Percentiles rank a stretch among this genome's conserved stretches.
Conservation (phyloP, 2,797 vertebrate genomes). For the Mionectes olivaceus region DNA sequence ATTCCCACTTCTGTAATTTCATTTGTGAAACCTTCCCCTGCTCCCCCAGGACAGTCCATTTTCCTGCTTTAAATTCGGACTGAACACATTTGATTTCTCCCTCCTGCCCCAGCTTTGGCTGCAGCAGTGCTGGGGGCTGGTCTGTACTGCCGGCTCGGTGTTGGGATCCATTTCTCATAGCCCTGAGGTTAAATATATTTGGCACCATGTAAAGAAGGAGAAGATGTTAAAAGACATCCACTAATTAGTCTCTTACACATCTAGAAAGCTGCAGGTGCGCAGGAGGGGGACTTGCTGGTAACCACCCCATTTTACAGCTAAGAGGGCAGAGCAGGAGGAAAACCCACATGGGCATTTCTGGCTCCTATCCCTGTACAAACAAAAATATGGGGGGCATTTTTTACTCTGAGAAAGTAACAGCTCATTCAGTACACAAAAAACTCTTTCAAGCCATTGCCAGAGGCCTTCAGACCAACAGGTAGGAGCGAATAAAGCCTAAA, state of each 20-base stretch:
- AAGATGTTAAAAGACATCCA: neutral
- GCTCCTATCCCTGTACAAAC: neutral
- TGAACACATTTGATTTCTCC: neutral
- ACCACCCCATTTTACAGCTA: neutral
- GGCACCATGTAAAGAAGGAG: neutral
- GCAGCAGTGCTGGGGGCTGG: neutral
- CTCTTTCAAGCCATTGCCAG: neutral
- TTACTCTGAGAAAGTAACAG: neutral
- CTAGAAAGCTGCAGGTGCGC: neutral
- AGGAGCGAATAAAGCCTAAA: neutral
- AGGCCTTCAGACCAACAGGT: neutral
- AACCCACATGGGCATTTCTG: neutral
- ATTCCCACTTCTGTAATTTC: fast-evolving
- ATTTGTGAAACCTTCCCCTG: neutral
- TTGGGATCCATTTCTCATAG: neutral
- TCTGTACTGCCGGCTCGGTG: neutral
- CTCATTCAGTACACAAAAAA: neutral
- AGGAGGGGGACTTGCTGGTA: neutral
- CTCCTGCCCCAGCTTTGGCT: neutral
- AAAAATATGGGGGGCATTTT: neutral
- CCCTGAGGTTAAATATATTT: neutral
- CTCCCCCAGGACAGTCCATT: neutral
- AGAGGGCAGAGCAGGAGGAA: neutral
- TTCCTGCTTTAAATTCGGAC: neutral
- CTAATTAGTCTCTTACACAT: neutral